A percentile compares a stretch with the other conserved stretches of the same genome.
These are phyloP conservation scores for Drosophila helvetica DNA, from an alignment of 2,888 invertebrate genomes.

Conservation along the genomic window DNA sequence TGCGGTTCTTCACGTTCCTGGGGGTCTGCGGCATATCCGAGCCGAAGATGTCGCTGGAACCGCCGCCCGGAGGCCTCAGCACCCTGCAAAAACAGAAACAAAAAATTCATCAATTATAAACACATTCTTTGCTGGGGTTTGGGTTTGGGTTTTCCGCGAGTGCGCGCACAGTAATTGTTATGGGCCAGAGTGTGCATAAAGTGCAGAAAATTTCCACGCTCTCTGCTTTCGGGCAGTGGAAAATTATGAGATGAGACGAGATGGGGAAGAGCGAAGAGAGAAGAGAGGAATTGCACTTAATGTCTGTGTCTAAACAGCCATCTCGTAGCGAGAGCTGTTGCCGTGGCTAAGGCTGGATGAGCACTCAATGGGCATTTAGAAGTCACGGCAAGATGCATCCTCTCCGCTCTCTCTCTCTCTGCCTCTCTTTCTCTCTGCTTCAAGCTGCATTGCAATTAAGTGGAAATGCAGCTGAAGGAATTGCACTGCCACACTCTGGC, in stretches of 20 bases:
- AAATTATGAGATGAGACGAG: conserved; percentile 4
- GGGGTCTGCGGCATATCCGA: conserved; percentile 82
- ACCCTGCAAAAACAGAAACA: conserved; percentile 85
- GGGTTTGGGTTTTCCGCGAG: not conserved
- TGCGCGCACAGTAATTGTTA: conserved; percentile 30
- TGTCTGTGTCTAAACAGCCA: conserved; percentile 59
- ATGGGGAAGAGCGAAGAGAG: not conserved
- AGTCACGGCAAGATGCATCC: conserved; percentile 53
- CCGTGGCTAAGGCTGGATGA: conserved; percentile 35
- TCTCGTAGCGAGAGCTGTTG: conserved; percentile 8
- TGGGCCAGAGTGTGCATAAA: conserved; percentile 40
- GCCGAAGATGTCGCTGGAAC: conserved; percentile 86
- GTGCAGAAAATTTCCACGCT: conserved; percentile 46
- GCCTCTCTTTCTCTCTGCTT: conserved; percentile 9
- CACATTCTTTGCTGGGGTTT: conserved; percentile 12
- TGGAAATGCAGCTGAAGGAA: conserved; percentile 42
- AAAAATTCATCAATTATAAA: conserved; percentile 35
- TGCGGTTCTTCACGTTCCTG: conserved; percentile 83
- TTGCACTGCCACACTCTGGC: conserved; percentile 6
- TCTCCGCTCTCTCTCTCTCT: conserved; percentile 9
- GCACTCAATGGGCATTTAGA: conserved; percentile 53
- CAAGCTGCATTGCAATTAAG: conserved; percentile 41
- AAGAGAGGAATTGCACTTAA: conserved; percentile 43
- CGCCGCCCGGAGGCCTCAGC: conserved; percentile 87
- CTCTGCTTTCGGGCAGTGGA: conserved; percentile 15